Evolutionary conservation across 2,888 invertebrate species (phyloP).

Genomic region (Atethmia centrago): DNA sequence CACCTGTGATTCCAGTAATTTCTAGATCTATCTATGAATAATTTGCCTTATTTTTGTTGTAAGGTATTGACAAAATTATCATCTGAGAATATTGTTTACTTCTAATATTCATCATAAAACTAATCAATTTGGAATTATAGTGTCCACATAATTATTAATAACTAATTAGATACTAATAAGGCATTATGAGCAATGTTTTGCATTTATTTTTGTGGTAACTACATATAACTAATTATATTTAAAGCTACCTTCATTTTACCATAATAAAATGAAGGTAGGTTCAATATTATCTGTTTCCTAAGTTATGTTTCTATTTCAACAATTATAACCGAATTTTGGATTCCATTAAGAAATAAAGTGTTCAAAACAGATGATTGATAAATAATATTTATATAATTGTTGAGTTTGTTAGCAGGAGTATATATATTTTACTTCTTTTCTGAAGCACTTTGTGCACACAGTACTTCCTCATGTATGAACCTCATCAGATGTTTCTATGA

Average conservation of each 20-base stretch:
- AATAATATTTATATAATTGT: conserved; percentile 31
- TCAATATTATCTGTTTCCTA: conserved; percentile 17
- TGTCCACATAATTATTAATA: conserved; percentile 43
- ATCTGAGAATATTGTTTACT: conserved; percentile 37
- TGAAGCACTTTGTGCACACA: conserved; percentile 18
- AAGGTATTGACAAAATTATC: conserved; percentile 24
- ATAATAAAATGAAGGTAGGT: conserved; percentile 5
- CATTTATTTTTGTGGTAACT: conserved; percentile 56
- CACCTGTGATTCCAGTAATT: conserved; percentile 50
- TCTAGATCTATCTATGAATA: conserved; percentile 52
- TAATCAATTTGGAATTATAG: conserved; percentile 29
- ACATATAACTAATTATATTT: conserved; percentile 8
- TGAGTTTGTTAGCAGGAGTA: conserved; percentile 20
- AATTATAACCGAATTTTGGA: background rate
- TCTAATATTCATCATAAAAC: conserved; percentile 13
- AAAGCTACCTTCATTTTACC: too few species aligned
- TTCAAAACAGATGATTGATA: conserved; percentile 14
- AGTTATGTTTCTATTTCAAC: conserved; percentile 3
- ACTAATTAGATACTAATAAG: conserved; percentile 44
- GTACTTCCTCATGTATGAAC: conserved; percentile 30
- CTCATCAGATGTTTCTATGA: conserved; percentile 51
- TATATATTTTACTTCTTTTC: conserved; percentile 36
- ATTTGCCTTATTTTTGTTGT: conserved; percentile 29
- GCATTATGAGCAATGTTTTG: conserved; percentile 52
- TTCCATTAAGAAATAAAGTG: conserved; percentile 7